These are phyloP conservation scores for Bombus consobrinus DNA, from an alignment of 1,140 invertebrate genomes.

Conservation along the genomic window DNA sequence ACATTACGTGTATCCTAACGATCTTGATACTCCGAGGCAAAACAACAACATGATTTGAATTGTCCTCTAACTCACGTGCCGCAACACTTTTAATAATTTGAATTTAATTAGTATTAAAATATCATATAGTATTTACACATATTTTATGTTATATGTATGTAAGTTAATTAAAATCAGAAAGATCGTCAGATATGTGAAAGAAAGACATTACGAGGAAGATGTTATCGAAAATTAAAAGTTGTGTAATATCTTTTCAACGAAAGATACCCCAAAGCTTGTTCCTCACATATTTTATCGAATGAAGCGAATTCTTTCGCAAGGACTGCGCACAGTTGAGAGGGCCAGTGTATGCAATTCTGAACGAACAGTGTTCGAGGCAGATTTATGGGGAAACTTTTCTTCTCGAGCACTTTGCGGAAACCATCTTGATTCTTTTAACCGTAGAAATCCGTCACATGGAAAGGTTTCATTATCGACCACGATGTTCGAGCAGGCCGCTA, in stretches of 20 bases:
- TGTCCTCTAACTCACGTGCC: too few relatives aligned
- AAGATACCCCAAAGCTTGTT: background rate
- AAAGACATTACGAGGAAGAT: background rate
- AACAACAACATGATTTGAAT: too few relatives aligned
- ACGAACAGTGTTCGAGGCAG: slow-evolving; percentile 35
- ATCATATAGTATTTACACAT: too few relatives aligned
- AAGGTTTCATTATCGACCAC: slow-evolving; percentile 31
- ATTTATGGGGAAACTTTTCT: slow-evolving; percentile 50
- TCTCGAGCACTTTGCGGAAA: slow-evolving; percentile 28
- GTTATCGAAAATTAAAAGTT: background rate
- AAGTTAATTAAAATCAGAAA: background rate
- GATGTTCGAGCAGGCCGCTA: background rate
- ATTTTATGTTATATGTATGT: background rate
- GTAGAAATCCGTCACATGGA: slow-evolving; percentile 25
- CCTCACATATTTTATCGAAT: slow-evolving; percentile 17
- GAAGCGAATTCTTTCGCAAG: background rate
- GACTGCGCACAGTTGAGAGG: background rate
- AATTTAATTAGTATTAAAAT: background rate
- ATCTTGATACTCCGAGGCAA: too few relatives aligned
- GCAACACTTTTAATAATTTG: too few relatives aligned
- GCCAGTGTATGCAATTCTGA: slow-evolving; percentile 43
- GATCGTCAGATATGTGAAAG: background rate
- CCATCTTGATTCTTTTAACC: slow-evolving; percentile 45
- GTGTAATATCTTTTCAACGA: background rate
- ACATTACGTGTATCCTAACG: too few relatives aligned